Evolutionary conservation across 2,113 vertebrate species (phyloP), one percentile per base, ranked within the genome.

Genomic region (Hyla sarda): DNA sequence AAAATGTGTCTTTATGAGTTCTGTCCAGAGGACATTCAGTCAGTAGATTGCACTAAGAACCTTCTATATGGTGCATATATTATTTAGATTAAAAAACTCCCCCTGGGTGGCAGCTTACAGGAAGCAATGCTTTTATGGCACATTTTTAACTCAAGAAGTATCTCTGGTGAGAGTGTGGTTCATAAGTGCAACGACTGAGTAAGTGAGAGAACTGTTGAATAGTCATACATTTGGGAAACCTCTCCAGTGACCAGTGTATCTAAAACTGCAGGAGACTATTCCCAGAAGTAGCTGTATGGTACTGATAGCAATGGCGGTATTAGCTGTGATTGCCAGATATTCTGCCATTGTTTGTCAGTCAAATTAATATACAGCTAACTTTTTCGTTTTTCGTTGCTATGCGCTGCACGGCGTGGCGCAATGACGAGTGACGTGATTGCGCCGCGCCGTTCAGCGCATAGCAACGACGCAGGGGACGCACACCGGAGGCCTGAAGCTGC

Each of bases 11-110:
- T 79, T 21, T 25, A 58, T n/a, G 52, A 60, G 32, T 25, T 45
- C 52, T 80, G 32, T 17, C 56, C 56, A 37, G 67, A 17, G 23
- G 25, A 56, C 54, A 52, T 72, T n/a, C 30, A 34, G 81, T 72
- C 54, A 83, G 32, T 52, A 71, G 71, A 72, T 83, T 28, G 21
- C 32, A 58, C 69, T 74, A 74, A 58, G 74, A 73, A 74, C 69
- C 34, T 28, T 83, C 21, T 74, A 41, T 71, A 50, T 74, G 47
- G 30, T 52, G 30, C 69, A 83, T 74, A 25, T 72, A 74, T 83
- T 83, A 83, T 83, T 73, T 58, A 83, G 19, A 11, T 58, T 25
- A 72, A 50, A 54, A 62, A 60, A 37, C 50, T 73, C 32, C 52
- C 50, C 50, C 69, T 45, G 41, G 50, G 32, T 58, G 82, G 52